Evolutionary conservation across 2,797 vertebrate species (phyloP).

Genomic region (Argyrosomus regius): DNA sequence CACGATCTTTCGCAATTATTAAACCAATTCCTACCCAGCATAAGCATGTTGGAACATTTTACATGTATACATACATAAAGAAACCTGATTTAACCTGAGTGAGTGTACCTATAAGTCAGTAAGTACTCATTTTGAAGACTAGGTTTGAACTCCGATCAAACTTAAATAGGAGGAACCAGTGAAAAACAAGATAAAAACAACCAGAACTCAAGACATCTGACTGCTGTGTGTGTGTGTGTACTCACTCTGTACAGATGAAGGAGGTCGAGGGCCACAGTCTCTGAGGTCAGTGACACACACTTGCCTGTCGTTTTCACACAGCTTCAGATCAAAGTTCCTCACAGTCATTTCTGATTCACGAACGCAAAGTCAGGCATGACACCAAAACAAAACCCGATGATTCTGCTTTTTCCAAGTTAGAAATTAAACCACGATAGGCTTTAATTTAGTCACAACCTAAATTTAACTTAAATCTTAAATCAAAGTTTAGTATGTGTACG

Average conservation of each 20-base stretch:
- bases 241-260: constrained; percentile 45
- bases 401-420: neutral
- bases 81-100: neutral
- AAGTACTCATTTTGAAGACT: neutral
- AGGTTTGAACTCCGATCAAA: neutral
- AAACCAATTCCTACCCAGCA: neutral
- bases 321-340: constrained; percentile 19
- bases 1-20: neutral
- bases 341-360: constrained; percentile 49
- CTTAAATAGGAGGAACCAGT: neutral
- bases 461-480: no score
- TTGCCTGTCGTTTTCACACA: neutral
- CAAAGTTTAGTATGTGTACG: neutral
- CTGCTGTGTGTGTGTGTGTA: neutral
- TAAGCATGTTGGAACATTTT: neutral
- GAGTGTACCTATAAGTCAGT: neutral
- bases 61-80: neutral
- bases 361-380: neutral
- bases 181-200: neutral
- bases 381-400: neutral
- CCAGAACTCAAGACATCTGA: neutral
- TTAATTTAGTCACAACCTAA: neutral
- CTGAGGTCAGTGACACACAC: constrained; percentile 44
- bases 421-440: neutral
- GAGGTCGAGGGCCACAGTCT: constrained; percentile 31